phyloP scores from a whole-genome alignment of 2,113 vertebrate genomes.

The Pluvialis apricaria region DNA sequence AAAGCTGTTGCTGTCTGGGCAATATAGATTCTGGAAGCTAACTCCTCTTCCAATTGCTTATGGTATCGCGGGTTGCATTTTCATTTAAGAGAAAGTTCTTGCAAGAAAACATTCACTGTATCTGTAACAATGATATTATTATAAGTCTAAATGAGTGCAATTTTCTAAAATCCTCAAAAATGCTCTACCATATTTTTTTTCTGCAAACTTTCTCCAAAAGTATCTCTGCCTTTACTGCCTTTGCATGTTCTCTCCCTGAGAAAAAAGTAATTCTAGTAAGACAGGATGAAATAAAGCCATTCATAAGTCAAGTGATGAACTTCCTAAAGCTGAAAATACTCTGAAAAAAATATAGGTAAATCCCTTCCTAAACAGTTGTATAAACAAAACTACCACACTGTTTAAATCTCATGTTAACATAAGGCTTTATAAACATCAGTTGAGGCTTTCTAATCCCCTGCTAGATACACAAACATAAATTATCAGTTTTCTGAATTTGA shows the following conservation, averaged over 20 bases:
- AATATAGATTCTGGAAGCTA: neutral
- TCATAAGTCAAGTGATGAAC: neutral
- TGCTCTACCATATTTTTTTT: neutral
- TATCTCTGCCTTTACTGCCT: neutral
- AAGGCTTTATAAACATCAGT: neutral
- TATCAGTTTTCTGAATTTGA: neutral
- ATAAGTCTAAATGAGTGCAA: neutral
- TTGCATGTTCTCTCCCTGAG: neutral
- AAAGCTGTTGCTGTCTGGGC: neutral
- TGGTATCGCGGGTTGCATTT: neutral
- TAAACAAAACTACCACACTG: neutral
- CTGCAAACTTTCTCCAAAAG: neutral
- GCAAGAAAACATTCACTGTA: neutral
- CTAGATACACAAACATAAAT: neutral
- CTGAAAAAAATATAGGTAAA: neutral
- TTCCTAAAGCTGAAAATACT: neutral
- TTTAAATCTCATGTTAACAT: neutral
- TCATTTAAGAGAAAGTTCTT: neutral
- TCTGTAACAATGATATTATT: neutral
- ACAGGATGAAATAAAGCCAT: neutral
- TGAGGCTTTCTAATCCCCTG: neutral
- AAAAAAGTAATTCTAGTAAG: neutral
- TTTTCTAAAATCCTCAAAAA: slow-evolving; percentile 18
- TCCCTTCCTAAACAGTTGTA: neutral
- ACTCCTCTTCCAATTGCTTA: neutral